A percentile compares a stretch with the other conserved stretches of the same genome.
phyloP scores from a whole-genome alignment of 2,797 vertebrate species.

The Sebastes ruberrimus region DNA sequence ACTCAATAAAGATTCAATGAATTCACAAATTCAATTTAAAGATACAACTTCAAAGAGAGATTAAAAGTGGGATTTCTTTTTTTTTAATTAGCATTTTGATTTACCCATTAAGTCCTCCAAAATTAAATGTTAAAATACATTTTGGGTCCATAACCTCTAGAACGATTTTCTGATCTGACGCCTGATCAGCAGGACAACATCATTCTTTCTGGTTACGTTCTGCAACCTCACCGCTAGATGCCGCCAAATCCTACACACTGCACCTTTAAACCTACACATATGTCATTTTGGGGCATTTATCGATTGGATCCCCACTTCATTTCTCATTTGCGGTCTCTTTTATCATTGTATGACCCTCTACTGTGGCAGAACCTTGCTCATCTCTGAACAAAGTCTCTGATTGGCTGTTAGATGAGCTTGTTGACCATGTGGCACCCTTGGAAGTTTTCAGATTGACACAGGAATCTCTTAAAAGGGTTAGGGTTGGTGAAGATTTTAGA shows the following conservation, averaged over 20 bases:
- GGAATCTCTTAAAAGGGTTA: fast-evolving
- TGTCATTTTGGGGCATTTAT: neutral
- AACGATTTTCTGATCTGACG: neutral
- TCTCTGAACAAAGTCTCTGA: neutral
- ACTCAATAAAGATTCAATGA: neutral
- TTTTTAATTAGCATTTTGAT: neutral
- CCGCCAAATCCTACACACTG: too few species aligned
- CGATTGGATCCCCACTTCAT: neutral
- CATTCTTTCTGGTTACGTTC: fast-evolving
- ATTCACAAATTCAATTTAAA: neutral
- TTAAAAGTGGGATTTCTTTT: neutral
- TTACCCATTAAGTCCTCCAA: neutral
- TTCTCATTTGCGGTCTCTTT: neutral
- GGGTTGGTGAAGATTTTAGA: too few species aligned
- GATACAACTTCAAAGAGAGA: neutral
- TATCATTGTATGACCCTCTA: neutral
- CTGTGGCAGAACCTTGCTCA: neutral
- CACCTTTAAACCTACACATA: too few species aligned
- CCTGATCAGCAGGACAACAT: too few species aligned
- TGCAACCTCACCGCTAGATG: too few species aligned
- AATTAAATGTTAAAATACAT: neutral
- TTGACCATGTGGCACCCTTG: neutral
- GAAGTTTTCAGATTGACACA: neutral
- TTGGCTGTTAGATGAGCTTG: neutral
- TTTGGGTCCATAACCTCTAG: neutral